Conservation (phyloP, 2,888 invertebrate species). For the Netelia virgata region DNA sequence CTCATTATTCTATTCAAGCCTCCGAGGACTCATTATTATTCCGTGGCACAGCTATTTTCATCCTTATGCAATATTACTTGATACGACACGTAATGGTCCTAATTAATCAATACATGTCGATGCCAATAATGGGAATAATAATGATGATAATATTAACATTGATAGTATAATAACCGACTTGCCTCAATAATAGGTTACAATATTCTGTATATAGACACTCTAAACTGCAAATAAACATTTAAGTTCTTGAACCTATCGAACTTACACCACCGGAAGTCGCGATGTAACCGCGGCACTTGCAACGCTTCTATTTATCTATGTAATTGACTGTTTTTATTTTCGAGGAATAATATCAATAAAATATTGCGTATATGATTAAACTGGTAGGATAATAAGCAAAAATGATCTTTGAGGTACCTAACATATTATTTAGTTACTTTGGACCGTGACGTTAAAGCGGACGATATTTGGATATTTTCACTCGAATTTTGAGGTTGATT, state of each 20-base stretch:
- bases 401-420: too few relatives aligned
- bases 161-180: background rate
- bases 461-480: too few relatives aligned
- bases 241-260: background rate
- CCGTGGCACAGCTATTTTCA: conserved; percentile 56
- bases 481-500: too few relatives aligned
- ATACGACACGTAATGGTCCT: conserved; percentile 16
- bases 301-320: background rate
- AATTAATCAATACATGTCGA: conserved; percentile 35
- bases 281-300: background rate
- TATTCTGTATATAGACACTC: background rate
- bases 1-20: conserved; percentile 38
- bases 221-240: background rate
- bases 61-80: conserved; percentile 14
- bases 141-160: conserved; percentile 10
- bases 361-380: too few relatives aligned
- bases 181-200: conserved; percentile 11
- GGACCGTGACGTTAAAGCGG: too few relatives aligned
- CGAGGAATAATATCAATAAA: background rate
- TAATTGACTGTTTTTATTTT: background rate
- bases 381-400: too few relatives aligned
- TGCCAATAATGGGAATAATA: background rate
- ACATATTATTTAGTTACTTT: too few relatives aligned
- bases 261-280: background rate
- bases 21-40: conserved; percentile 73